Conservation (phyloP, 2,888 invertebrate species). For the Chrysodeixis includens region DNA sequence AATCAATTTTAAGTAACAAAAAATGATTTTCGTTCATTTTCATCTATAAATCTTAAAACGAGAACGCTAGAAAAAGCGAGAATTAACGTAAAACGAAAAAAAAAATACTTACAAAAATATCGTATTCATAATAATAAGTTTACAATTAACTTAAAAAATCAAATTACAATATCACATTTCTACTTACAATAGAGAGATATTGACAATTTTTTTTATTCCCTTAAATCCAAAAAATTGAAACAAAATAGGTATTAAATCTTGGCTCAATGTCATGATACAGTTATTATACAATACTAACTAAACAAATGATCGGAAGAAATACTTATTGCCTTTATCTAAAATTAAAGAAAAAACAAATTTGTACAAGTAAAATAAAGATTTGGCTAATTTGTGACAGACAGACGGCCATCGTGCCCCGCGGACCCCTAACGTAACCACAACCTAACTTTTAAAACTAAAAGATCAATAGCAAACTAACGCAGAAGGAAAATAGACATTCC, state of each 20-base stretch:
- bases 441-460: constrained; percentile 79
- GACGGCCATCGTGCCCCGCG: constrained; percentile 61
- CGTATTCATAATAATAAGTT: constrained; percentile 84
- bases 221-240: constrained; percentile 73
- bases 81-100: constrained; percentile 83
- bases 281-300: constrained; percentile 76
- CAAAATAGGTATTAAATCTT: constrained; percentile 77
- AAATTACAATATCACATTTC: constrained; percentile 90
- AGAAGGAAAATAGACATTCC: constrained; percentile 74
- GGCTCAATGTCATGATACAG: constrained; percentile 77
- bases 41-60: constrained; percentile 85
- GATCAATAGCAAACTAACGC: constrained; percentile 76
- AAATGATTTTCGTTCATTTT: constrained; percentile 80
- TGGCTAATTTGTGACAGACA: constrained; percentile 84
- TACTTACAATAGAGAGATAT: constrained; percentile 89
- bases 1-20: constrained; percentile 89
- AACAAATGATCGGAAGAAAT: constrained; percentile 84
- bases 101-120: constrained; percentile 88
- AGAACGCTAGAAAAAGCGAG: constrained; percentile 85
- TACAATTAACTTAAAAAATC: constrained; percentile 84
- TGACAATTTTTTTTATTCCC: constrained; percentile 76
- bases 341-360: constrained; percentile 74
- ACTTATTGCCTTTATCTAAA: constrained; percentile 81
- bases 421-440: constrained; percentile 80
- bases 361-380: constrained; percentile 84